These are phyloP conservation scores for Megaleporinus macrocephalus DNA, from an alignment of 2,113 vertebrate genomes.

Conservation along the genomic window DNA sequence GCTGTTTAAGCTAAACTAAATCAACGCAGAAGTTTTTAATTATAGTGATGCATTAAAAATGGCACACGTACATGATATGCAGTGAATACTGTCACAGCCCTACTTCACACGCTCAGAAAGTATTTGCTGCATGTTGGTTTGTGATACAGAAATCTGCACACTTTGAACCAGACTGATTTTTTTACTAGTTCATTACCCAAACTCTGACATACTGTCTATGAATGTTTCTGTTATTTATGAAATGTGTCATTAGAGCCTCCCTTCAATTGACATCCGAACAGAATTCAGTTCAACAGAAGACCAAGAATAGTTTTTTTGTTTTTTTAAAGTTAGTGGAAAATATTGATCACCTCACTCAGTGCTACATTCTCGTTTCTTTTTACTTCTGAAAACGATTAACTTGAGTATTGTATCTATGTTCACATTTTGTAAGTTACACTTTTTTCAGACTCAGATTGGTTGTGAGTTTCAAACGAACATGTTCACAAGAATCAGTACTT, in stretches of 20 bases:
- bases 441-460: slow-evolving; percentile 62
- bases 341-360: slow-evolving; percentile 67
- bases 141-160: not conserved
- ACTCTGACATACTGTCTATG: not conserved
- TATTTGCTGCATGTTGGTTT: not conserved
- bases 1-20: no score
- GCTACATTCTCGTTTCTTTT: slow-evolving; percentile 51
- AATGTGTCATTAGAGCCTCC: slow-evolving; percentile 15
- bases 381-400: slow-evolving; percentile 60
- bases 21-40: not conserved
- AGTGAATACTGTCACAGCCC: slow-evolving; percentile 13
- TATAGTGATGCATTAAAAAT: not conserved
- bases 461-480: slow-evolving; percentile 72
- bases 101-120: not conserved
- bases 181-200: not conserved
- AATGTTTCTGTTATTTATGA: slow-evolving; percentile 19
- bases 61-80: not conserved
- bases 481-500: slow-evolving; percentile 88
- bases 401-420: slow-evolving; percentile 75
- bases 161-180: not conserved
- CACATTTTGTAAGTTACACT: slow-evolving; percentile 67
- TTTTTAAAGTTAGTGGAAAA: slow-evolving; percentile 62
- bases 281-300: slow-evolving; percentile 44
- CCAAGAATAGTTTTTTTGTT: slow-evolving; percentile 63
- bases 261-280: slow-evolving; percentile 21